Evolutionary conservation across 1,140 invertebrate genomes (phyloP).

Genomic region (Dysdera silvatica): DNA sequence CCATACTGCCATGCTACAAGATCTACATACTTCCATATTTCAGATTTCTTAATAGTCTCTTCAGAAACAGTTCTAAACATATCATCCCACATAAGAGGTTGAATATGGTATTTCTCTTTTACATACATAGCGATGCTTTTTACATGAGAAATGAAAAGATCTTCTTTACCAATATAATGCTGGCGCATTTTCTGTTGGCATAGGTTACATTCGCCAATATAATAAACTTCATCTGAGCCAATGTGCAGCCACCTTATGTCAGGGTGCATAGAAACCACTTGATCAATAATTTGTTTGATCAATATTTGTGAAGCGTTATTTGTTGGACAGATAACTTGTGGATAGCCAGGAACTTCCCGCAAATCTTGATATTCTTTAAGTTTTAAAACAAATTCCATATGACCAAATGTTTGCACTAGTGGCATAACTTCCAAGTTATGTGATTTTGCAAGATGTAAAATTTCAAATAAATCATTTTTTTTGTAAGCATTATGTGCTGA

Average conservation of each 20-base stretch:
- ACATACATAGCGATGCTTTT: conserved; percentile 44
- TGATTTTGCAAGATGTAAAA: conserved; percentile 42
- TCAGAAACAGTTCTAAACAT: conserved; percentile 48
- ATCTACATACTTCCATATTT: conserved; percentile 36
- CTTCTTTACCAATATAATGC: conserved; percentile 44
- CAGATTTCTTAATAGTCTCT: conserved; percentile 37
- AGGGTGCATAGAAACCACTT: conserved; percentile 46
- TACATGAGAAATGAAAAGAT: conserved; percentile 50
- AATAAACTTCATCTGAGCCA: conserved; percentile 47
- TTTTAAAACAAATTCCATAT: conserved; percentile 53
- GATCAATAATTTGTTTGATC: conserved; percentile 51
- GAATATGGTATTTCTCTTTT: conserved; percentile 48
- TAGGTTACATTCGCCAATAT: conserved; percentile 45
- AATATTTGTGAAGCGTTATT: conserved; percentile 46
- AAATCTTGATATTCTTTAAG: conserved; percentile 47
- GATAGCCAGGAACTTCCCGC: conserved; percentile 50
- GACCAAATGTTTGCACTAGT: conserved; percentile 54
- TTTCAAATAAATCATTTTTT: conserved; percentile 43
- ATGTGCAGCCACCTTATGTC: conserved; percentile 45
- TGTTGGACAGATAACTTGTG: conserved; percentile 49
- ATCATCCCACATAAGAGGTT: conserved; percentile 58
- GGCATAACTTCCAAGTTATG: conserved; percentile 50
- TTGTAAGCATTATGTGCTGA: conserved; percentile 52
- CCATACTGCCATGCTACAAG: conserved; percentile 34
- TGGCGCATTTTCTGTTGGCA: conserved; percentile 45